Evolutionary conservation across 2,888 invertebrate genomes (phyloP), one percentile per base, ranked within the genome.

Genomic region (Philopedon plagiatum): DNA sequence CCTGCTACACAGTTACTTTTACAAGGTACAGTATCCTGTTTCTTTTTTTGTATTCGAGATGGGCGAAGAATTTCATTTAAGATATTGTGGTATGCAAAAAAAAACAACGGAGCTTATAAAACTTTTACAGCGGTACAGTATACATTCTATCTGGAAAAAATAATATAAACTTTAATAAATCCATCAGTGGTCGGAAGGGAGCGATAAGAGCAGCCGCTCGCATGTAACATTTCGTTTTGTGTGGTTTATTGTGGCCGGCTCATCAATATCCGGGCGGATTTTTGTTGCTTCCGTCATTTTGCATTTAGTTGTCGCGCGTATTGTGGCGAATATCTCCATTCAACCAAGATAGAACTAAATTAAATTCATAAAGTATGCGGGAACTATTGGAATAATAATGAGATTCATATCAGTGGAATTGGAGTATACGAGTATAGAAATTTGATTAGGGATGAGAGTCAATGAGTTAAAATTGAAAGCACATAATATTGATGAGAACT

Each of bases 191-290:
- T 61, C 64, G 64, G 70, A 70, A 70, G 49, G 44, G 57, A 49
- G 54, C 46, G 71, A 71, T 71, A 65, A 71, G 65, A 44, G 46
- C 63, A 58, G 57, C 57, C 51, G 60, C 57, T 58, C 57, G 60
- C 54, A 71, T 63, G 62, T 71, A 66, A 71, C 71, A 67, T 71
- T 66, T 19, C 57, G 61, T 62, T 71, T 71, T 71, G 61, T 61
- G 62, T 15, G 18, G 46, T 44, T 58, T 65, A 61, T 65, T 61
- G 60, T 71, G 65, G 60, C 39, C 60, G 58, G 32, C 54, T 67
- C 67, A 66, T 67, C 66, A 67, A 71, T 71, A 61, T 67, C 62
- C 66, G 61, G 46, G 21, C 21, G 56, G 51, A 67, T 66, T 67
- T 66, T 71, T 71, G 63, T 71, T 71, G 71, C 56, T 61, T 34